Evolutionary conservation across 1,140 invertebrate species (phyloP).

Genomic region (Drosophila baimaii): DNA sequence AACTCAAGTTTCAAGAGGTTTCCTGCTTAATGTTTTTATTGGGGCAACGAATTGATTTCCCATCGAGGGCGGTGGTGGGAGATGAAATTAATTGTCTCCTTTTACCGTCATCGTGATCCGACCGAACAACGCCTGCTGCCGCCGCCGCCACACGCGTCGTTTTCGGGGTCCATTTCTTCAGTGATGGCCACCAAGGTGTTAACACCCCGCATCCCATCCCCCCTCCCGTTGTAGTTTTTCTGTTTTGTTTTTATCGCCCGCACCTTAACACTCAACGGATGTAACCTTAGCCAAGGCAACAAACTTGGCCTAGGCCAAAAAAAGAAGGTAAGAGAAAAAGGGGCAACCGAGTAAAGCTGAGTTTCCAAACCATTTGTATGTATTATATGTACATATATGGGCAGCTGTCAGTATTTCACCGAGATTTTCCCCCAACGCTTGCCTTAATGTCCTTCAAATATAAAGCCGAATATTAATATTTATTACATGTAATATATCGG

Average conservation of each 20-base stretch:
- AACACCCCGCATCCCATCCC: conserved; percentile 11
- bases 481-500: too few relatives aligned
- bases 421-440: background rate
- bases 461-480: conserved; percentile 2
- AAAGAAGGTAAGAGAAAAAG: background rate
- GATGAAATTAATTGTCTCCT: conserved; percentile 74
- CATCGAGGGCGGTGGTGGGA: conserved; percentile 25
- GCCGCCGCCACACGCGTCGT: conserved; percentile 37
- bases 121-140: too few relatives aligned
- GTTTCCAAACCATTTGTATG: conserved; percentile 6
- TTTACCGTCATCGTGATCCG: conserved; percentile 22
- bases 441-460: background rate
- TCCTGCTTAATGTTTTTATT: conserved; percentile 60
- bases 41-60: conserved; percentile 32
- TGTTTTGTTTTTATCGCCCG: conserved; percentile 14
- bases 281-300: conserved; percentile 34
- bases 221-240: background rate
- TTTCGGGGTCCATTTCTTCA: conserved; percentile 12
- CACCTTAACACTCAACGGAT: conserved; percentile 23
- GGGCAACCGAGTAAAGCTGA: conserved; percentile 10
- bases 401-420: conserved; percentile 21
- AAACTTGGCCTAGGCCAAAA: conserved; percentile 31
- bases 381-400: background rate
- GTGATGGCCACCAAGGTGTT: conserved; percentile 39
- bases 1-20: conserved; percentile 59